Percentiles rank a stretch among this genome's conserved stretches.
phyloP scores from a whole-genome alignment of 2,888 invertebrate genomes.

The Caenorhabditis auriculariae region DNA sequence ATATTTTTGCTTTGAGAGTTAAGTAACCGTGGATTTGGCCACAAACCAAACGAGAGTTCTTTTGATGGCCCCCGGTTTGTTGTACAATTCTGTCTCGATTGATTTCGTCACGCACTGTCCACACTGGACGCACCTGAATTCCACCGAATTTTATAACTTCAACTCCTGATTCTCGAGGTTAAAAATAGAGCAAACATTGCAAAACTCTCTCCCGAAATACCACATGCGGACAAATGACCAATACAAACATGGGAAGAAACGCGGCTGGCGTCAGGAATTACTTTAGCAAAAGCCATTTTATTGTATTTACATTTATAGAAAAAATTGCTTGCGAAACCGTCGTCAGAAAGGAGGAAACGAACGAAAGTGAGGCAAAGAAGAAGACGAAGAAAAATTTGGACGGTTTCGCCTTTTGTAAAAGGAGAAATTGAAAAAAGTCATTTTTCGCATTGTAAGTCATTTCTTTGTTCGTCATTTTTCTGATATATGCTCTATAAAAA shows the following conservation, averaged over 20 bases:
- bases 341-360: not conserved
- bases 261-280: too few species aligned
- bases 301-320: too few species aligned
- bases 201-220: too few species aligned
- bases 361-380: not conserved
- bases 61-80: slow-evolving; percentile 46
- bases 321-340: too few species aligned
- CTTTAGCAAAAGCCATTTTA: too few species aligned
- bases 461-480: too few species aligned
- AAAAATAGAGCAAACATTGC: too few species aligned
- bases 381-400: not conserved
- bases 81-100: slow-evolving; percentile 38
- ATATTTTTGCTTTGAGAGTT: not conserved
- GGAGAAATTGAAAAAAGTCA: not conserved
- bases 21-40: slow-evolving; percentile 22
- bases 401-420: too few species aligned
- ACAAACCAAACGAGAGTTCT: slow-evolving; percentile 48
- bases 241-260: too few species aligned
- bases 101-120: slow-evolving; percentile 19
- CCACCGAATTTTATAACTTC: not conserved
- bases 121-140: slow-evolving; percentile 34
- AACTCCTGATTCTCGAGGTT: not conserved
- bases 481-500: too few species aligned
- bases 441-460: too few species aligned
- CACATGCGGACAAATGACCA: too few species aligned